Evolutionary conservation across 1,140 invertebrate species (phyloP).

Genomic region (Drosophila sechellia): DNA sequence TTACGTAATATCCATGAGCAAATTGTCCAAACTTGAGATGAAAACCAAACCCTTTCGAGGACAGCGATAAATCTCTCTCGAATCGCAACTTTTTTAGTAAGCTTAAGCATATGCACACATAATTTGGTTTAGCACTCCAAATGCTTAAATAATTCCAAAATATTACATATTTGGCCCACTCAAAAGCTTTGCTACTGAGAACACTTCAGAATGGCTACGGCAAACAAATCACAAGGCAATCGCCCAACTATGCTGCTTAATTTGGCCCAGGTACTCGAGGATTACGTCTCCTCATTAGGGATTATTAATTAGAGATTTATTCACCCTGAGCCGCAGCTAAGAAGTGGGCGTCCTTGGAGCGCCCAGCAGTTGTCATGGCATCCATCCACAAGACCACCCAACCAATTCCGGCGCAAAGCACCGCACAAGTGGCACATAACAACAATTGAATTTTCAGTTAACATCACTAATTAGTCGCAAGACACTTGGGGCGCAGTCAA

Average conservation of each 20-base stretch:
- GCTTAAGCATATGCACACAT: not conserved
- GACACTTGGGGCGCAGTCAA: not conserved
- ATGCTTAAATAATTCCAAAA: no score
- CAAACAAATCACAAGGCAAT: conserved; percentile 1
- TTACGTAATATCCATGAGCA: conserved; percentile 29
- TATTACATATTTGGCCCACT: no score
- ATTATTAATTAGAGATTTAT: conserved; percentile 44
- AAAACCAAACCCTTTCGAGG: not conserved
- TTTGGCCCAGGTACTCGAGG: not conserved
- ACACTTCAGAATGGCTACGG: no score
- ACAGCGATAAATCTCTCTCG: no score
- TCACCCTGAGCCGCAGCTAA: not conserved
- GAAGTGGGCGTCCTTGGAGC: not conserved
- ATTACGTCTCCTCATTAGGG: conserved; percentile 12
- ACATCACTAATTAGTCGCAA: conserved; percentile 40
- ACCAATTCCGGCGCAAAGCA: conserved; percentile 12
- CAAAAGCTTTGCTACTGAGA: no score
- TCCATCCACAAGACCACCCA: conserved; percentile 5
- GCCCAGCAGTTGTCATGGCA: conserved; percentile 20
- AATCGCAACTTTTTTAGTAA: no score
- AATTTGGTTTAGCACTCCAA: not conserved
- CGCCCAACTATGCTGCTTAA: not conserved
- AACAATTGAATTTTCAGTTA: conserved; percentile 43
- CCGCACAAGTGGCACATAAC: conserved; percentile 19
- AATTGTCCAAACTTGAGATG: conserved; percentile 11